Conservation (phyloP, 2,113 vertebrate species). For the Pungitius pungitius region DNA sequence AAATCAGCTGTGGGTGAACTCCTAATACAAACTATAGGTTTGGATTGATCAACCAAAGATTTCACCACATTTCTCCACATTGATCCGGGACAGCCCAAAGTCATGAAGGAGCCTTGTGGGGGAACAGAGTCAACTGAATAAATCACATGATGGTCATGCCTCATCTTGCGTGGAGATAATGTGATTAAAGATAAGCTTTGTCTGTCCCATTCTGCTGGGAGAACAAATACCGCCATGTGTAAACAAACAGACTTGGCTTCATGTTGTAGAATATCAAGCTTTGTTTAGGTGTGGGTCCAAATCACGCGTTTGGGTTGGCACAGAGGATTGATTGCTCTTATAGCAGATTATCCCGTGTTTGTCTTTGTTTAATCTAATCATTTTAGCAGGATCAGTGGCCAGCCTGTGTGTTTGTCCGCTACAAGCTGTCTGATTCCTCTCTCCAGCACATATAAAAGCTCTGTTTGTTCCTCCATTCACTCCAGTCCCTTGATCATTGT, state of each 20-base stretch:
- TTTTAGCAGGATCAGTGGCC: slow-evolving; percentile 76
- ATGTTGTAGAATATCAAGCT: slow-evolving; percentile 57
- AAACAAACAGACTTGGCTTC: slow-evolving; percentile 72
- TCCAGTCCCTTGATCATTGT: slow-evolving; percentile 37
- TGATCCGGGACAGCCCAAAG: background rate
- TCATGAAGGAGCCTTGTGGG: background rate
- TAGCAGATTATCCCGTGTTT: slow-evolving; percentile 77
- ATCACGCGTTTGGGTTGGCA: slow-evolving; percentile 69
- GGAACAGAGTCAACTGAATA: slow-evolving; percentile 23
- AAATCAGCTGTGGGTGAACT: background rate
- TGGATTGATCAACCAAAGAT: background rate
- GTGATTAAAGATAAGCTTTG: slow-evolving; percentile 58
- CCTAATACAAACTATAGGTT: background rate
- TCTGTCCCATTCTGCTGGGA: slow-evolving; percentile 49
- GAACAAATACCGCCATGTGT: slow-evolving; percentile 62
- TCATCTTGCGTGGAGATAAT: slow-evolving; percentile 30
- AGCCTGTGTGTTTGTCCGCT: slow-evolving; percentile 74
- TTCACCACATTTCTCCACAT: slow-evolving; percentile 7
- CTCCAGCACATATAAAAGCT: slow-evolving; percentile 58
- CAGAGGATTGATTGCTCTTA: slow-evolving; percentile 75
- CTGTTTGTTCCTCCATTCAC: slow-evolving; percentile 53
- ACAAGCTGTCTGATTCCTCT: slow-evolving; percentile 76
- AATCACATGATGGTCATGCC: slow-evolving; percentile 45
- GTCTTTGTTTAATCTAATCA: slow-evolving; percentile 80
- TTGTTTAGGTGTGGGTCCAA: slow-evolving; percentile 73